Conservation (phyloP, 2,113 vertebrate species). For the Hippocampus abdominalis region DNA sequence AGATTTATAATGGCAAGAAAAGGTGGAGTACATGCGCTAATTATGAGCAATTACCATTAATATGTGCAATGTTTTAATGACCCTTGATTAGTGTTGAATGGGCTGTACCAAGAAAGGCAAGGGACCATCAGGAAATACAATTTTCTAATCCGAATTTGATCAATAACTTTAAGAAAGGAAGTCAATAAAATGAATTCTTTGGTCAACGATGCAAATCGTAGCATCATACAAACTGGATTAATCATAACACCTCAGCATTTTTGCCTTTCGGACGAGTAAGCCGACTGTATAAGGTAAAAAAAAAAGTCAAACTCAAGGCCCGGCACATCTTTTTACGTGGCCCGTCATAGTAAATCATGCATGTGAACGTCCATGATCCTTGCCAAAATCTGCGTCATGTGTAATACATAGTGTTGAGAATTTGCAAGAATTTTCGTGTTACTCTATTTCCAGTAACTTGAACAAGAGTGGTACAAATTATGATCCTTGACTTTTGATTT, state of each 20-base stretch:
- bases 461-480: too few species aligned
- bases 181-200: background rate
- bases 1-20: constrained; percentile 27
- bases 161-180: constrained; percentile 17
- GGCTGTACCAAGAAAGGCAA: background rate
- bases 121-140: background rate
- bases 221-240: background rate
- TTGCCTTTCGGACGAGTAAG: background rate
- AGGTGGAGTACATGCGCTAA: constrained; percentile 28
- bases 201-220: background rate
- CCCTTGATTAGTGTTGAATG: background rate
- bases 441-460: too few species aligned
- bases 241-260: background rate
- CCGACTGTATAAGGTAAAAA: background rate
- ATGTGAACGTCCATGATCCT: too few species aligned
- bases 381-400: too few species aligned
- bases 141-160: background rate
- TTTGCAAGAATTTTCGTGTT: too few species aligned
- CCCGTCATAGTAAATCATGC: too few species aligned
- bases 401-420: too few species aligned
- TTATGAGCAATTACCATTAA: constrained; percentile 36
- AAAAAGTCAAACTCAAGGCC: too few species aligned
- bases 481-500: too few species aligned
- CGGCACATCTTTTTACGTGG: too few species aligned
- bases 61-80: constrained; percentile 34